Evolutionary conservation across 1,140 invertebrate species (phyloP).

Genomic region (Drosophila tsacasi): DNA sequence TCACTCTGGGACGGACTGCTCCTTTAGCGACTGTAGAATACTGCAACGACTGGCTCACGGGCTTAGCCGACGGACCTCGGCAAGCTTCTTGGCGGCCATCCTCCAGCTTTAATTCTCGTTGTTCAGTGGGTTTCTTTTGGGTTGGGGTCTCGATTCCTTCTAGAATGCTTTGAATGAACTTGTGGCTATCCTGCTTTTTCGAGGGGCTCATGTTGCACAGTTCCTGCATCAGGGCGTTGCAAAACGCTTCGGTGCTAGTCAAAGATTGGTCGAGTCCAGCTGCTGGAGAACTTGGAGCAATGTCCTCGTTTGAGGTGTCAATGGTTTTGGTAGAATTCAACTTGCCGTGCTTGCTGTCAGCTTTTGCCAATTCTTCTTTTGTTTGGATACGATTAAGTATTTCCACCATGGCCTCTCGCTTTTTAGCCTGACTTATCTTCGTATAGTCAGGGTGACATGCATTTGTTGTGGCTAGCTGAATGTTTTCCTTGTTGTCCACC

Average conservation of each 20-base stretch:
- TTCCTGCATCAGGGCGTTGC: conserved; percentile 2
- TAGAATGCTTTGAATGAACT: conserved; percentile 16
- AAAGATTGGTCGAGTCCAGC: background rate
- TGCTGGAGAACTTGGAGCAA: background rate
- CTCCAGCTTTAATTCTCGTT: background rate
- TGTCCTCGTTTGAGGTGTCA: background rate
- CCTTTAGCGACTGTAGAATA: conserved; percentile 3
- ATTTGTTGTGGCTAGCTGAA: background rate
- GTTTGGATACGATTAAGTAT: too few relatives aligned
- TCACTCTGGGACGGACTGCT: conserved; percentile 49
- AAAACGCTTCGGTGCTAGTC: background rate
- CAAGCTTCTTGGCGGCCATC: background rate
- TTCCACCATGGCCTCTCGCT: background rate
- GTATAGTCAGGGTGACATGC: background rate
- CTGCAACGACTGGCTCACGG: conserved; percentile 5
- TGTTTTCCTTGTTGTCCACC: background rate
- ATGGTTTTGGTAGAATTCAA: background rate
- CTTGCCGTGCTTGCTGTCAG: background rate
- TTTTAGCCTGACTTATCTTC: background rate
- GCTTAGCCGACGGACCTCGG: background rate
- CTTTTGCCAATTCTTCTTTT: background rate
- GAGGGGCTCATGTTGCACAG: background rate
- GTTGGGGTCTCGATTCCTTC: too few relatives aligned
- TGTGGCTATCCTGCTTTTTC: background rate
- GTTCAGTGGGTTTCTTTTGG: background rate